Evolutionary conservation across 1,140 invertebrate species (phyloP).

Genomic region (Hydropsyche tenuis): DNA sequence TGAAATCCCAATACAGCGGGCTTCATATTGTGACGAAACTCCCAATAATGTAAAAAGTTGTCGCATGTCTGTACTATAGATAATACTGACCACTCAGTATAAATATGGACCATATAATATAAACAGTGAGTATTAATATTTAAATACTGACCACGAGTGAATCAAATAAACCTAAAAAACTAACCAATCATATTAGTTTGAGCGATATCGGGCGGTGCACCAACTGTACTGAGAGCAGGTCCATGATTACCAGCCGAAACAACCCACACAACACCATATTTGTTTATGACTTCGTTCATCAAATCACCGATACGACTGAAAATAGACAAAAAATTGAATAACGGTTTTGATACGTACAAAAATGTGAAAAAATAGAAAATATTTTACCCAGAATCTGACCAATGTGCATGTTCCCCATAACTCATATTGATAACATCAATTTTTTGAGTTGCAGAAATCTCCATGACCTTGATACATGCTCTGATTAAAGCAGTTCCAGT

Average conservation of each 20-base stretch:
- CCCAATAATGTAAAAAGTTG: no score
- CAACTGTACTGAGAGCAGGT: slow-evolving; percentile 90
- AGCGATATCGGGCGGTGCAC: slow-evolving; percentile 88
- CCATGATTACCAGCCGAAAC: slow-evolving; percentile 95
- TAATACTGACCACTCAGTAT: no score
- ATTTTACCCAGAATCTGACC: slow-evolving; percentile 83
- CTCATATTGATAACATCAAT: slow-evolving; percentile 97
- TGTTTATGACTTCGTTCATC: slow-evolving; percentile 90
- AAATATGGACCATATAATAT: no score
- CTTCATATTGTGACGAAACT: no score
- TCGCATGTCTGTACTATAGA: no score
- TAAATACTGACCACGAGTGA: no score
- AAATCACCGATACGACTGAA: slow-evolving; percentile 82
- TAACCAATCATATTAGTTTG: slow-evolving; percentile 82
- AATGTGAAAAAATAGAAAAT: slow-evolving; percentile 21
- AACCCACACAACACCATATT: slow-evolving; percentile 91
- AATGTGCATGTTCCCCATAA: slow-evolving; percentile 94
- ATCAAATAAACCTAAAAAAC: no score
- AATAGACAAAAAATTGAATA: slow-evolving; percentile 16
- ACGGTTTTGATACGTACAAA: background rate
- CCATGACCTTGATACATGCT: slow-evolving; percentile 88
- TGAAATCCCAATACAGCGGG: no score
- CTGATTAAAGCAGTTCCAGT: slow-evolving; percentile 90
- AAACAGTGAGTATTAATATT: no score
- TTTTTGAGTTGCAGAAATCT: slow-evolving; percentile 66